Evolutionary conservation across 23 tunicate genomes (phyloP), one percentile per base, ranked within the genome.

Genomic region (Oikopleura dioica): DNA sequence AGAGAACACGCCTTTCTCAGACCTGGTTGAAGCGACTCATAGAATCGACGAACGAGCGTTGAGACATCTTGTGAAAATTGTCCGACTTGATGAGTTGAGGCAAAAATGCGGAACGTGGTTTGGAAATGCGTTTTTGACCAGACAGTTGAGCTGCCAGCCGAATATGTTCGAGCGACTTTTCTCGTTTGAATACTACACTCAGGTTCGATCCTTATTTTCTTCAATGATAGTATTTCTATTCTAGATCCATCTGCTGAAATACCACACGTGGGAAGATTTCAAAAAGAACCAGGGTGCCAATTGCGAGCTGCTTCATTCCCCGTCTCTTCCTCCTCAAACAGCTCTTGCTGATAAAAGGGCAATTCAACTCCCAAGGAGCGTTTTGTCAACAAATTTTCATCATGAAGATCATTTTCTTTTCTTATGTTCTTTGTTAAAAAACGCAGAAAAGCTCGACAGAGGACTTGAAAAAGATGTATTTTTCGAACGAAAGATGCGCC

Each of bases 401-500:
- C n/a, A n/a, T n/a, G n/a, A n/a, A n/a, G n/a, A n/a, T n/a, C n/a
- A n/a, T n/a, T n/a, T n/a, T n/a, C n/a, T n/a, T n/a, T n/a, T n/a
- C n/a, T n/a, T n/a, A n/a, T n/a, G n/a, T n/a, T n/a, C n/a, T n/a
- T n/a, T n/a, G n/a, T n/a, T n/a, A n/a, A n/a, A n/a, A n/a, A n/a
- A n/a, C n/a, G n/a, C n/a, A n/a, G n/a, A n/a, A n/a, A n/a, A n/a
- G n/a, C n/a, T n/a, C n/a, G n/a, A n/a, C n/a, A n/a, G n/a, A n/a
- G n/a, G n/a, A n/a, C n/a, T n/a, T n/a, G n/a, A n/a, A n/a, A n/a
- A n/a, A n/a, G n/a, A n/a, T n/a, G n/a, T n/a, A n/a, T n/a, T n/a
- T n/a, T n/a, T n/a, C n/a, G n/a, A 31, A 63, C 72, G 72, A 63
- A 63, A 31, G 30, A 23, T 63, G 72, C 33, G 72, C 72, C 72